phyloP scores from a whole-genome alignment of 2,113 vertebrate genomes.

The Mandrillus leucophaeus region DNA sequence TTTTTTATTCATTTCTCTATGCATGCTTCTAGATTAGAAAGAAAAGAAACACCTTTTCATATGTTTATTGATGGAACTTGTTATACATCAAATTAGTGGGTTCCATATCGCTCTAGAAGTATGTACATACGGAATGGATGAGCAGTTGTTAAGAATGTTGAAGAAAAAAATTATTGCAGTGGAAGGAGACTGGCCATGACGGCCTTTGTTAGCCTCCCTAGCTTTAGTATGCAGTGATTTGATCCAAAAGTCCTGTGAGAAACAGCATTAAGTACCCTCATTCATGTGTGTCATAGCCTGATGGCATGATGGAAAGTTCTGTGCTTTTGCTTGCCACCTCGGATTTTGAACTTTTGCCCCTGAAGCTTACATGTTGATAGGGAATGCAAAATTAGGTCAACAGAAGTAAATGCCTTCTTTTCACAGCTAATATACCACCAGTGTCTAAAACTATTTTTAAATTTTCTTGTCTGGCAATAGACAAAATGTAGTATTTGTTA shows the following conservation, averaged over 20 bases:
- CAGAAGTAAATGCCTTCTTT: not conserved
- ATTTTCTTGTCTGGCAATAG: not conserved
- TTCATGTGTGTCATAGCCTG: not conserved
- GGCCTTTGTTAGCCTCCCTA: not conserved
- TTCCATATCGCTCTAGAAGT: not conserved
- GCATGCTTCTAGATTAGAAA: not conserved
- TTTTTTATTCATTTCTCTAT: not conserved
- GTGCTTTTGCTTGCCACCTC: not conserved
- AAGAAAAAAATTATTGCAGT: not conserved
- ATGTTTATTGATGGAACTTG: not conserved
- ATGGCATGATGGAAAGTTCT: not conserved
- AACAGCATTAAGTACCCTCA: not conserved
- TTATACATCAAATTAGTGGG: not conserved
- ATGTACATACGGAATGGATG: not conserved
- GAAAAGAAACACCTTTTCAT: not conserved
- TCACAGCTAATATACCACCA: not conserved
- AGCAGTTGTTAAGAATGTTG: not conserved
- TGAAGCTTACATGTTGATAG: not conserved
- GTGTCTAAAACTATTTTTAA: not conserved
- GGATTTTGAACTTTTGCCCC: not conserved
- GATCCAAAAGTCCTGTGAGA: not conserved
- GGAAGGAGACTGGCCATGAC: not conserved
- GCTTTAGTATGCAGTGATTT: not conserved
- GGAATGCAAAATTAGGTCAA: not conserved
- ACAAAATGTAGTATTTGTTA: not conserved